A percentile compares a stretch with the other conserved stretches of the same genome.
Conservation (phyloP, 2,797 vertebrate species). For the Enteromius thamalakanensis region DNA sequence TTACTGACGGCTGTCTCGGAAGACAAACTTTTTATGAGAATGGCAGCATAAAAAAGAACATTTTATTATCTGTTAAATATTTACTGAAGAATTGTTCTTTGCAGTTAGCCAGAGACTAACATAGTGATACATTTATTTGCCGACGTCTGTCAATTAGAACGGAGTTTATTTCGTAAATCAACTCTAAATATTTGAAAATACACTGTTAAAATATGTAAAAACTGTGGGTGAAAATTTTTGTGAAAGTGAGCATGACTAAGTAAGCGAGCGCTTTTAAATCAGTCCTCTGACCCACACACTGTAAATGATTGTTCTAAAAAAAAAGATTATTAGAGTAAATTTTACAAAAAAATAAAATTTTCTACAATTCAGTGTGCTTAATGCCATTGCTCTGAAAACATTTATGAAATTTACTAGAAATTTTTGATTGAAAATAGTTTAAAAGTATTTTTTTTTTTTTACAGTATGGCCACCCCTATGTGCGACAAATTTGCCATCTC, state of each 20-base stretch:
- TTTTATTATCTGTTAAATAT: neutral
- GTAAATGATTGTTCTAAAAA: neutral
- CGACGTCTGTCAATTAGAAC: conserved; percentile 2
- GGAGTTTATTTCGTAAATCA: neutral
- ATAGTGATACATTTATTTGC: neutral
- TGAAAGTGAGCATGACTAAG: conserved; percentile 1
- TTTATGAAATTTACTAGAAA: neutral
- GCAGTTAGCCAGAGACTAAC: neutral
- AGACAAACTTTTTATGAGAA: conserved; percentile 9
- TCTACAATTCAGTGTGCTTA: neutral
- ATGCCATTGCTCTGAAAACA: neutral
- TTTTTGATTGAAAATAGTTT: neutral
- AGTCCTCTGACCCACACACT: neutral
- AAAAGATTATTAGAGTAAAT: neutral
- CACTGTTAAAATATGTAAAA: neutral
- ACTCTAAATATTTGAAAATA: conserved; percentile 13
- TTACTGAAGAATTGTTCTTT: neutral
- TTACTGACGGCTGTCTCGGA: conserved; percentile 6
- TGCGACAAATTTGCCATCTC: conserved; percentile 43
- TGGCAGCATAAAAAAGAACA: neutral
- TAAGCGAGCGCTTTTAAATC: neutral
- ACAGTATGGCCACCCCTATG: neutral
- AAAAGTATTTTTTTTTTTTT: neutral
- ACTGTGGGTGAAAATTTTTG: neutral
- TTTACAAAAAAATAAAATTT: neutral